Base-by-base conservation (phyloP, 1,140 invertebrate genomes). In the Panagrolaimus sp. region DNA sequence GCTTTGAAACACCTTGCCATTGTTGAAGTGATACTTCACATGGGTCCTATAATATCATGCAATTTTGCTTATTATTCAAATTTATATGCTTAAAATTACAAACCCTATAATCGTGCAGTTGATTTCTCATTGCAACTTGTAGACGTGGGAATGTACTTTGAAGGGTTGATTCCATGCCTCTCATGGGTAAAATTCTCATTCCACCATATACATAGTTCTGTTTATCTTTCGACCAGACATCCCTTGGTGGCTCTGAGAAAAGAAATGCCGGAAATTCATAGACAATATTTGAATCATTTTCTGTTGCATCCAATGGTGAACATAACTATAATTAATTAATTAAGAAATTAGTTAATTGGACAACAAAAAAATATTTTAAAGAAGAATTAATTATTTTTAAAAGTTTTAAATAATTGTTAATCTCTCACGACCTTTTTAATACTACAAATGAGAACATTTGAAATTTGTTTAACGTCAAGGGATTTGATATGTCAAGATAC, bases 191-290 rank as follows among this genome's bases (percentile, higher is more conserved):
- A 27, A 76, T 70, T 48, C 88, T 82, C 47, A 90, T 83, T 46
- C 90, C 90, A 16, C 88, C 89, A 78, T 91, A 91, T 42, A 88
- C 79, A 71, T 88, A 88, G 45, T 86, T 81, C 16, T 86, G 84
- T 74, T 88, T 86, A 78, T 88, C 87, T 42, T 87, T 85, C 72
- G 89, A 88, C 90, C 90, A 91, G 23, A 91, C 82, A 44, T 89
- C 89, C 42, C 88, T 87, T 14, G 91, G 81, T 11, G 88, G 88
- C 79, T 91, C 90, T 9, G 88, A 86, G 51, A 90, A 85, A 82
- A 91, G 91, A 74, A 90, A 89, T 76, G 89, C 89, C 0, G 91
- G 90, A 80, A 92, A 90, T 85, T 92, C 91, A 79, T 89, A 91
- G 82, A 91, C 89, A 25, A 89, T 85, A 63, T 87, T 86, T 3